A percentile compares a stretch with the other conserved stretches of the same genome.
These are phyloP conservation scores for Macrocentrus cingulum DNA, from an alignment of 1,140 invertebrate genomes.

Conservation along the genomic window DNA sequence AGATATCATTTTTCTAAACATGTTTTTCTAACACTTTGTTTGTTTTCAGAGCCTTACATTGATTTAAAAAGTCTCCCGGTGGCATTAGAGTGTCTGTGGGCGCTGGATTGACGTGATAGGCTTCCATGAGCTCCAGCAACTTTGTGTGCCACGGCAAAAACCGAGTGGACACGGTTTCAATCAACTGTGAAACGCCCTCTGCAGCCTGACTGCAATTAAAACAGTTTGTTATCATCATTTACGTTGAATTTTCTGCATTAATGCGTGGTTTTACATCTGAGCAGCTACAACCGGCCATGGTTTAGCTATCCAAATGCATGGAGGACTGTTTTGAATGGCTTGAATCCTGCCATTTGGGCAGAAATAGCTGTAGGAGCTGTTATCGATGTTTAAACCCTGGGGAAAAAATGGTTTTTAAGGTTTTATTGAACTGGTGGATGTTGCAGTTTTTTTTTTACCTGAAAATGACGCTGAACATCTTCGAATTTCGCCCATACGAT, in stretches of 20 bases:
- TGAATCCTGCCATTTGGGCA: constrained; percentile 78
- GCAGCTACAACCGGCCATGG: constrained; percentile 73
- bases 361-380: constrained; percentile 65
- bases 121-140: constrained; percentile 61
- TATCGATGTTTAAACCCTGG: constrained; percentile 12
- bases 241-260: no score
- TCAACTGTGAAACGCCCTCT: constrained; percentile 60
- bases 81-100: constrained; percentile 54
- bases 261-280: constrained; percentile 62
- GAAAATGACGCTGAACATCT: constrained; percentile 67
- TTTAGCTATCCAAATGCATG: constrained; percentile 76
- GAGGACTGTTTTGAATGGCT: constrained; percentile 60
- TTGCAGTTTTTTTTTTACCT: constrained; percentile 60
- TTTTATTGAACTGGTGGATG: no score
- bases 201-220: constrained; percentile 60
- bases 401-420: background rate
- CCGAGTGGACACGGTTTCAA: constrained; percentile 50
- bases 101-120: constrained; percentile 41
- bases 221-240: no score
- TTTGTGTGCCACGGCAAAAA: constrained; percentile 58
- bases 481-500: constrained; percentile 77
- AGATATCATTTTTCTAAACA: background rate
- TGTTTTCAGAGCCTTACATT: constrained; percentile 32
- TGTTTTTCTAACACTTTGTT: background rate
- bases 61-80: constrained; percentile 61